Conservation (phyloP, 2,888 invertebrate genomes). For the Lasioglossum vierecki region DNA sequence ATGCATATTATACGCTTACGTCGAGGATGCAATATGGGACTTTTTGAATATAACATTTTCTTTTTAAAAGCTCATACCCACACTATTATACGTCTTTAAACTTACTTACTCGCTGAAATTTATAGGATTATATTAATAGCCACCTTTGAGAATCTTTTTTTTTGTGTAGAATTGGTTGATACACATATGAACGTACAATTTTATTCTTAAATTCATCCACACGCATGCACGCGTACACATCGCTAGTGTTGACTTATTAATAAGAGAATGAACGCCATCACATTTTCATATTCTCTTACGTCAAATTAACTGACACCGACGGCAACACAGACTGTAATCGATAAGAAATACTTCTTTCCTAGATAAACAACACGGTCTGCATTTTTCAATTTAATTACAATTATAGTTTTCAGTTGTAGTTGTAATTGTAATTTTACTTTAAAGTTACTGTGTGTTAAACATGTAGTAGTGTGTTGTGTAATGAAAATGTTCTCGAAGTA, state of each 20-base stretch:
- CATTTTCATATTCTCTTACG: slow-evolving; percentile 27
- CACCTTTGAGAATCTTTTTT: not conserved
- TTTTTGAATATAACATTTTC: not conserved
- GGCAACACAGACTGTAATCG: not conserved
- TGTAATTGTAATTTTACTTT: not conserved
- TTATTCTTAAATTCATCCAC: slow-evolving; percentile 12
- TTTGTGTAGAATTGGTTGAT: not conserved
- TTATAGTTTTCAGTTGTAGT: not conserved
- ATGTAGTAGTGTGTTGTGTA: not conserved
- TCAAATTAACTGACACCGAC: not conserved
- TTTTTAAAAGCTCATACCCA: not conserved
- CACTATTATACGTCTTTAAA: not conserved
- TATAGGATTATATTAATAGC: not conserved
- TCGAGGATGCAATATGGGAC: not conserved
- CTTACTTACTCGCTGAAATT: slow-evolving; percentile 3
- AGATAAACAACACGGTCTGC: not conserved
- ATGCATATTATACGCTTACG: not conserved
- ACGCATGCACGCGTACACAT: not conserved
- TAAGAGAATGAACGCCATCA: not conserved
- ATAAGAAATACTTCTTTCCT: not conserved
- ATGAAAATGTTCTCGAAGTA: not conserved
- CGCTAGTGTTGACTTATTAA: not conserved
- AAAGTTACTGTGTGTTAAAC: not conserved
- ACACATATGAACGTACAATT: not conserved
- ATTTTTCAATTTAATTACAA: not conserved